Conservation (phyloP, 2,888 invertebrate species). For the Diaprepes abbreviatus region DNA sequence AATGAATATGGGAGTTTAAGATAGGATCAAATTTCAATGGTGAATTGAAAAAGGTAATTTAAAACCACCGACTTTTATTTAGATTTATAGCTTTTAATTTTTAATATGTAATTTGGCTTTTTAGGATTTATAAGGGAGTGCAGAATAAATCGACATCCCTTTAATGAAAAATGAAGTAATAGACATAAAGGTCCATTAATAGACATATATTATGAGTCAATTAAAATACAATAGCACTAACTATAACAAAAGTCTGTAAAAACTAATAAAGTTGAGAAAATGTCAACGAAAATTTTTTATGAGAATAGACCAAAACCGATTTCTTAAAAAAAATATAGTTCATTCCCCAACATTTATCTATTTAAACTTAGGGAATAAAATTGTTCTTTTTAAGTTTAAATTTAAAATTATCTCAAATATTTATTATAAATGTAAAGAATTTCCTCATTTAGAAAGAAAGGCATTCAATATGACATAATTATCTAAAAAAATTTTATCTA, state of each 20-base stretch:
- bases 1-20: no score
- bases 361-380: conserved; percentile 1
- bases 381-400: conserved; percentile 5
- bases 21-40: no score
- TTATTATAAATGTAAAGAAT: conserved; percentile 42
- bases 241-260: conserved; percentile 25
- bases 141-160: background rate
- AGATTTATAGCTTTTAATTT: background rate
- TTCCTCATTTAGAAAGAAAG: conserved; percentile 68
- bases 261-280: conserved; percentile 24
- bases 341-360: conserved; percentile 1
- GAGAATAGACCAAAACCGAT: conserved; percentile 11
- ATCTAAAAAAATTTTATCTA: conserved; percentile 66
- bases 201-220: conserved; percentile 34
- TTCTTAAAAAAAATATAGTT: conserved; percentile 6
- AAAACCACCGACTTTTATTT: no score
- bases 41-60: no score
- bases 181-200: conserved; percentile 29
- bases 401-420: conserved; percentile 15
- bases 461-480: conserved; percentile 58
- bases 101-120: no score
- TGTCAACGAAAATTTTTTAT: conserved; percentile 10
- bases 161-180: conserved; percentile 5
- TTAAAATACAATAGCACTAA: conserved; percentile 32
- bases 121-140: background rate